phyloP scores from a whole-genome alignment of 2,797 vertebrate species.

The Merluccius polli region DNA sequence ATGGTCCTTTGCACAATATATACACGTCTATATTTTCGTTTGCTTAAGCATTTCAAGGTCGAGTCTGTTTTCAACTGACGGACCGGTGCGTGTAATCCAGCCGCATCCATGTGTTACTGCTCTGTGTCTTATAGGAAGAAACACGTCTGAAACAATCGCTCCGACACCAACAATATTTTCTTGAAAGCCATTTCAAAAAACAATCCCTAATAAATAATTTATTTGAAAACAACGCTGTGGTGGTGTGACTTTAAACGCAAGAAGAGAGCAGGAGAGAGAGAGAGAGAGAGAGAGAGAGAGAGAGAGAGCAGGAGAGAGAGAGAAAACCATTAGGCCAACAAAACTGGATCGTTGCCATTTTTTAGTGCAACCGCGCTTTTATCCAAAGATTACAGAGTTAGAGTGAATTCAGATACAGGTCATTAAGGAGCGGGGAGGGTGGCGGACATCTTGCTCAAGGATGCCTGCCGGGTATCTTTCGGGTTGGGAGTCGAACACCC shows the following conservation, averaged over 20 bases:
- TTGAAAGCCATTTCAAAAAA: neutral
- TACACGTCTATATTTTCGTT: neutral
- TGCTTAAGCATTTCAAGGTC: conserved; percentile 29
- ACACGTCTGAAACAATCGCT: neutral
- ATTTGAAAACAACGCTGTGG: neutral
- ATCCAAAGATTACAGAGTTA: no score
- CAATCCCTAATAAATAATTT: conserved; percentile 16
- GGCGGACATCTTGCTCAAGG: no score
- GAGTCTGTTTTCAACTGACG: neutral
- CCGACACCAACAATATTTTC: neutral
- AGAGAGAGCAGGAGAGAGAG: neutral
- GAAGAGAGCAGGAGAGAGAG: neutral
- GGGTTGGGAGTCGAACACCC: no score
- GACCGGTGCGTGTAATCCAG: neutral
- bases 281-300: neutral
- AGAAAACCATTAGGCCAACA: neutral
- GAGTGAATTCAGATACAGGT: no score
- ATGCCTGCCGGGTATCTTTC: no score
- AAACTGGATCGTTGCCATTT: no score
- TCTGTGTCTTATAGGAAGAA: neutral
- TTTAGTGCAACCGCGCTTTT: no score
- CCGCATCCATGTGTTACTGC: neutral
- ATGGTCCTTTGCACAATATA: conserved; percentile 67
- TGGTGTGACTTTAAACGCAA: neutral
- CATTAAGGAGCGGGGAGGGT: no score